A percentile compares a stretch with the other conserved stretches of the same genome.
phyloP scores from a whole-genome alignment of 2,797 vertebrate genomes.

The Coilia nasus region DNA sequence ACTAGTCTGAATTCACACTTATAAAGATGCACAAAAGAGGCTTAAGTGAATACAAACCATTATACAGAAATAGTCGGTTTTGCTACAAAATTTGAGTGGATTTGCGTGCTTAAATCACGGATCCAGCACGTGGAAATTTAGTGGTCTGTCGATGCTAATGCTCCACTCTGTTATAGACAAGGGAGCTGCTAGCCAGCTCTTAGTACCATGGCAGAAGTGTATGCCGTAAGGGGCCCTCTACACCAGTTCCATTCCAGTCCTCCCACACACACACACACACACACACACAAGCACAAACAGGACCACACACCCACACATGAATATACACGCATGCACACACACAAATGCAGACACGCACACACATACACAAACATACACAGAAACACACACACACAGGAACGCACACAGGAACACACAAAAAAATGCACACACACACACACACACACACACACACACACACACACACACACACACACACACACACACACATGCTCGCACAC shows the following conservation, averaged over 20 bases:
- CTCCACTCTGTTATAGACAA: constrained; percentile 36
- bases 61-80: background rate
- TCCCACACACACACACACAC: constrained; percentile 37
- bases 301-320: background rate
- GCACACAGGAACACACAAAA: too few relatives aligned
- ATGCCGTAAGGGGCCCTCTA: constrained; percentile 49
- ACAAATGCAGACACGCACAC: constrained; percentile 35
- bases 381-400: too few relatives aligned
- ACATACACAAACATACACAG: constrained; percentile 40
- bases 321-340: constrained; percentile 26
- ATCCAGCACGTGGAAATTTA: background rate
- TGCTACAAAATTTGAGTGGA: background rate
- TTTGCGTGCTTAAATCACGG: background rate
- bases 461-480: constrained; percentile 48
- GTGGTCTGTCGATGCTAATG: background rate
- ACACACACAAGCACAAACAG: constrained; percentile 6
- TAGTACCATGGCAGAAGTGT: constrained; percentile 49
- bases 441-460: constrained; percentile 29
- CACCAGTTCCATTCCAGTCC: constrained; percentile 34
- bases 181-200: constrained; percentile 53
- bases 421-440: too few relatives aligned
- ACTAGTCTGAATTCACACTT: background rate
- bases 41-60: background rate
- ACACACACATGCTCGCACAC: too few relatives aligned
- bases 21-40: background rate